Percentiles rank a stretch among this genome's conserved stretches.
Conservation (phyloP, 23 tunicate species). For the Aplidium turbinatum region DNA sequence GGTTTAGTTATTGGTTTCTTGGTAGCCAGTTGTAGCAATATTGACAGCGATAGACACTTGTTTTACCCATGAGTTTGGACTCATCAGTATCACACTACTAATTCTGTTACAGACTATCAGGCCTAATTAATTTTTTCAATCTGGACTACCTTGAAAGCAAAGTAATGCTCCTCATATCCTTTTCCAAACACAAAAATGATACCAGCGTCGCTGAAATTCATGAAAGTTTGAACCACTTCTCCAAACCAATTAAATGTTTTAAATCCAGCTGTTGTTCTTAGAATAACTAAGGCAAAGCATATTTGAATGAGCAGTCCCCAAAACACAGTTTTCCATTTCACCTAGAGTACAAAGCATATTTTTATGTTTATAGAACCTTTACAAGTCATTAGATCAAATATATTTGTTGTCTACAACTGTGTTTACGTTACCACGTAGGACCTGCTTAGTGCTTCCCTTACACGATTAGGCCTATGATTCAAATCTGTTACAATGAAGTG, state of each 20-base stretch:
- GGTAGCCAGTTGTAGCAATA: too few species aligned
- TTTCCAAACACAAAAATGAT: constrained; percentile 37
- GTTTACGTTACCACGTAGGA: too few species aligned
- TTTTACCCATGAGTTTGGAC: too few species aligned
- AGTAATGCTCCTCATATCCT: constrained; percentile 25
- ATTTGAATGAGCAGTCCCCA: constrained; percentile 68
- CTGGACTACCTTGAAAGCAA: constrained; percentile 38
- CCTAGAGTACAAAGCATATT: constrained; percentile 1
- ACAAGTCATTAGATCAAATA: too few species aligned
- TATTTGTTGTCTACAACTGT: too few species aligned
- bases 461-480: too few species aligned
- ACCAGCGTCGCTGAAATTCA: constrained; percentile 19
- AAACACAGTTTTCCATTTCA: constrained; percentile 59
- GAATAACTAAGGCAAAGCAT: constrained; percentile 32
- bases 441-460: too few species aligned
- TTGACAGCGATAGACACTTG: too few species aligned
- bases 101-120: background rate
- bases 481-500: too few species aligned
- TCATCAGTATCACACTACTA: too few species aligned
- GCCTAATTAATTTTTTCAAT: background rate
- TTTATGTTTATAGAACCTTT: too few species aligned
- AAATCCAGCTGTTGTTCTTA: constrained; percentile 57
- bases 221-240: constrained; percentile 42
- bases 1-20: background rate
- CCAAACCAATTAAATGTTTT: constrained; percentile 43